phyloP scores from a whole-genome alignment of 2,888 invertebrate genomes.

The Drosophila siamana region DNA sequence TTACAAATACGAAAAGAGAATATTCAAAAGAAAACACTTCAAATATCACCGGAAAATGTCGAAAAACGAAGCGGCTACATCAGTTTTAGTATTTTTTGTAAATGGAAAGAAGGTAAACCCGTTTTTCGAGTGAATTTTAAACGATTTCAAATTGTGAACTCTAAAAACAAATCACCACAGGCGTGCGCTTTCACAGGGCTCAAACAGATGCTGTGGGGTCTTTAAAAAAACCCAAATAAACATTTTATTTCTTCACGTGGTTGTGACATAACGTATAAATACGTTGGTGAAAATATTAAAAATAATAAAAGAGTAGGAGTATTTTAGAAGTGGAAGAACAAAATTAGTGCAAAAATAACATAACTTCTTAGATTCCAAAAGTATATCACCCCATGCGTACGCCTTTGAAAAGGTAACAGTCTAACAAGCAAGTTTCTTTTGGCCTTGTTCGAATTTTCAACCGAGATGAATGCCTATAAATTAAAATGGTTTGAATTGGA shows the following conservation, averaged over 20 bases:
- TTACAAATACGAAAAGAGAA: not conserved
- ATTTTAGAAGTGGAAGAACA: no score
- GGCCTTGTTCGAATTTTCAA: not conserved
- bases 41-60: constrained; percentile 30
- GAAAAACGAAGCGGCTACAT: constrained; percentile 26
- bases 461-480: not conserved
- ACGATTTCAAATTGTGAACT: constrained; percentile 1
- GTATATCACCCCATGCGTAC: not conserved
- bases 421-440: not conserved
- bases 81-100: constrained; percentile 79
- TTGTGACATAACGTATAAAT: not conserved
- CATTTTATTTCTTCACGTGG: not conserved
- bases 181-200: not conserved
- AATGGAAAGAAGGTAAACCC: constrained; percentile 82
- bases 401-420: not conserved
- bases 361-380: not conserved
- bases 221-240: not conserved
- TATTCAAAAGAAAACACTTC: not conserved
- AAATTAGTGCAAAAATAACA: not conserved
- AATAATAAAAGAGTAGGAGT: no score
- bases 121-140: constrained; percentile 2
- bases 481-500: not conserved
- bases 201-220: not conserved
- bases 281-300: not conserved
- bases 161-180: not conserved